Evolutionary conservation across 2,797 vertebrate genomes (phyloP).

Genomic region (Mycteria americana): DNA sequence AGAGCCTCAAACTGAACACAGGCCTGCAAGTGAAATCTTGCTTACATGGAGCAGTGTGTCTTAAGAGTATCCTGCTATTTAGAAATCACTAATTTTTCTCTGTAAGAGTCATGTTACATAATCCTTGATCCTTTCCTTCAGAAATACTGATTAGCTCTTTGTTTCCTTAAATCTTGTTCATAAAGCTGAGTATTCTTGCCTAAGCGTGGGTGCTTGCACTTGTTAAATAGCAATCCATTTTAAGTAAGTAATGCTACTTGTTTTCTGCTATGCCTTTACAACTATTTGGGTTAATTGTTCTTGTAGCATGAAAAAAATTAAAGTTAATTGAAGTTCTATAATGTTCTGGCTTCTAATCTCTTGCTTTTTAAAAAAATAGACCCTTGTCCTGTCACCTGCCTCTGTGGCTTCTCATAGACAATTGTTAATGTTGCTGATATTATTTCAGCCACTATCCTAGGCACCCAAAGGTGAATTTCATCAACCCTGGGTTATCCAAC

Average conservation of each 20-base stretch:
- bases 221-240: background rate
- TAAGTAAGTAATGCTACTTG: background rate
- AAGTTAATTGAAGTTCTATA: background rate
- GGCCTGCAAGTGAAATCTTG: background rate
- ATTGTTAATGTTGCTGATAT: background rate
- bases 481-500: background rate
- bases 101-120: background rate
- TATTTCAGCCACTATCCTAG: background rate
- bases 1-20: background rate
- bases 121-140: background rate
- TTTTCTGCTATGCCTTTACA: background rate
- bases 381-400: background rate
- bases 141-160: background rate
- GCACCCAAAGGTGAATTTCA: background rate
- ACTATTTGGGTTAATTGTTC: background rate
- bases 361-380: background rate
- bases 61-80: background rate
- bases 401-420: background rate
- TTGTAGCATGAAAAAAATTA: background rate
- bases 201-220: background rate
- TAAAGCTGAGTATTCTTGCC: background rate
- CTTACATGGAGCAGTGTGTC: background rate
- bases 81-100: background rate
- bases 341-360: background rate
- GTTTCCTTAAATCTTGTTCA: background rate